Percentiles rank a stretch among this genome's conserved stretches.
These are phyloP conservation scores for Perodicticus potto DNA, from an alignment of 2,797 vertebrate species.

Conservation along the genomic window DNA sequence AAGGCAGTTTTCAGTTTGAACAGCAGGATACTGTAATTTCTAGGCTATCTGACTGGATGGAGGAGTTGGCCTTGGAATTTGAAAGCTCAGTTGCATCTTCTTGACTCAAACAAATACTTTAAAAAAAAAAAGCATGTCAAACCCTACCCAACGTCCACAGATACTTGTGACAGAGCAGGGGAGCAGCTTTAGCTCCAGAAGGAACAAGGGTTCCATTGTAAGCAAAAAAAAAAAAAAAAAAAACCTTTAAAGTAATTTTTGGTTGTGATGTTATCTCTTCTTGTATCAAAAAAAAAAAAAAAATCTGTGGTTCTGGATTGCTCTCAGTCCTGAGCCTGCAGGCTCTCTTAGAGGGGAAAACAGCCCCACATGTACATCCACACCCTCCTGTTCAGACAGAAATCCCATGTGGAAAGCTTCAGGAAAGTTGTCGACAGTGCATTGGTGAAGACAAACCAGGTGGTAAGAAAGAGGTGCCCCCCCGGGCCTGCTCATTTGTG, in stretches of 20 bases:
- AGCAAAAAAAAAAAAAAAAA: slow-evolving; percentile 11
- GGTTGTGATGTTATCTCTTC: slow-evolving; percentile 21
- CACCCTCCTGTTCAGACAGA: neutral
- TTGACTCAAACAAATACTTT: slow-evolving; percentile 4
- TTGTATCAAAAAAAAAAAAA: neutral
- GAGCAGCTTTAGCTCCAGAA: neutral
- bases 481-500: rapidly evolving
- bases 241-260: slow-evolving; percentile 26
- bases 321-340: neutral
- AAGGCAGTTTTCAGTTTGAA: neutral
- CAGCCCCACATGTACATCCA: rapidly evolving
- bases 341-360: neutral
- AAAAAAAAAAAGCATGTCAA: neutral
- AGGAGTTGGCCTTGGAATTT: neutral
- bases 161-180: neutral
- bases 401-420: neutral
- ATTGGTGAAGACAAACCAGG: neutral
- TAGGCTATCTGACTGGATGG: neutral
- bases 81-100: slow-evolving; percentile 15
- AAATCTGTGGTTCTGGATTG: neutral
- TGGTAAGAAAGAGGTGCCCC: neutral
- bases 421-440: neutral
- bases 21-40: neutral
- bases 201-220: slow-evolving; percentile 18
- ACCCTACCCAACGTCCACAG: neutral